Evolutionary conservation across 2,797 vertebrate genomes (phyloP), one percentile per base, ranked within the genome.

Genomic region (Brachyrhaphis roseni): DNA sequence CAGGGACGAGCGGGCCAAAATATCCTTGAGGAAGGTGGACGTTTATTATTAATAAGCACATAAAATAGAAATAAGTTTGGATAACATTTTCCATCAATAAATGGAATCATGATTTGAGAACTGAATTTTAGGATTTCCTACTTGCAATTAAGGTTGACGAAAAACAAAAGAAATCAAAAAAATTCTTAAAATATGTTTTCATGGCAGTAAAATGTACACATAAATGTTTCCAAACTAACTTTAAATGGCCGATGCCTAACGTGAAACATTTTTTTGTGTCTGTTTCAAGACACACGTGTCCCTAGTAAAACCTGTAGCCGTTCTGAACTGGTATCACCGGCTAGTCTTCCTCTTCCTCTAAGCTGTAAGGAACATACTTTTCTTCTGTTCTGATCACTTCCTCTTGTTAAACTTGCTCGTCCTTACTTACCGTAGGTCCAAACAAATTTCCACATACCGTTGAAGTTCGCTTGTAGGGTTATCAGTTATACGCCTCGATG

Each of bases 281-380:
- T 34, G n/a, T 31, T 31, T 31, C 28, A 31, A 59, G 62, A 34
- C 72, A n/a, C 34, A 26, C 8, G n/a, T 75, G 18, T 46, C 15
- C 1, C 16, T 31, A 47, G 20, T 39, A 23, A 66, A 39, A 0
- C 64, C 36, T 66, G 20, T 8, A 26, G 64, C 36, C 1, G 53
- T 20, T 72, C 26, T 45, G 23, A 82, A 75, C 79, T 55, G 16
- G 78, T 78, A 18, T 78, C 23, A 66, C 76, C 20, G 47, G 45
- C 4, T 8, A 20, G 20, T 47, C 43, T 31, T 39, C 77, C 36
- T 41, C 43, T 43, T 76, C 43, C 31, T 55, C 68, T 76, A 8
- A n/a, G 16, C 31, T 59, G 57, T 77, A 16, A 13, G 18, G 7
- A 23, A 41, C 5, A 53, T 71, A n/a, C 16, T 2, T 12, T 46